phyloP scores from a whole-genome alignment of 2,113 vertebrate species.

The Pluvianellus socialis region DNA sequence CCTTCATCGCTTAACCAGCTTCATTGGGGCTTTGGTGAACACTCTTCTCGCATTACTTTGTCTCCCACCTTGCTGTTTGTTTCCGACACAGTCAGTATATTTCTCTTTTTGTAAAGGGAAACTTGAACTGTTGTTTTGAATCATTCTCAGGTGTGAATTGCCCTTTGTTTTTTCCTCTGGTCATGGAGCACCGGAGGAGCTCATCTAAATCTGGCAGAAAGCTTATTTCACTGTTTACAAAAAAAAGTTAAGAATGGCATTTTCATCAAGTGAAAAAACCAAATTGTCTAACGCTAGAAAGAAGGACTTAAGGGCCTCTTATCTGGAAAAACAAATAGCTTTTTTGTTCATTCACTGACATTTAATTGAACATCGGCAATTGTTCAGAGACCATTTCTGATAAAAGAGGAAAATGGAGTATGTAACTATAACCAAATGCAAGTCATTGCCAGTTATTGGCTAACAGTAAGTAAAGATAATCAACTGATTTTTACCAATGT shows the following conservation, averaged over 20 bases:
- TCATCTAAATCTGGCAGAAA: not conserved
- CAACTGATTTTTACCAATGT: not conserved
- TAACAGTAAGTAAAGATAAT: not conserved
- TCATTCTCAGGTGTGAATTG: not conserved
- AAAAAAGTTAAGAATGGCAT: not conserved
- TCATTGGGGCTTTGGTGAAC: not conserved
- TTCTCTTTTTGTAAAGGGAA: not conserved
- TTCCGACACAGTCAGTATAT: not conserved
- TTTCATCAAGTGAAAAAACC: not conserved
- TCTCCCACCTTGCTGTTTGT: not conserved
- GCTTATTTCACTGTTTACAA: not conserved
- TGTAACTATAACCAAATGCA: not conserved
- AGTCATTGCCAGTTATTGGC: not conserved
- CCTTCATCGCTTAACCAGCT: not conserved
- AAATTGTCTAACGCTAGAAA: not conserved
- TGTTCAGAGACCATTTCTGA: not conserved
- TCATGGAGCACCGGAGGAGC: not conserved
- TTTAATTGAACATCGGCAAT: not conserved
- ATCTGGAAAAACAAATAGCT: not conserved
- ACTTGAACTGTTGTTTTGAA: not conserved
- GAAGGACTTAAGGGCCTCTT: not conserved
- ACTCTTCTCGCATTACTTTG: not conserved
- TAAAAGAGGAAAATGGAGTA: not conserved
- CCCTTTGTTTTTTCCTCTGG: not conserved
- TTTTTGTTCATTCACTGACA: not conserved